Conservation (phyloP, 2,797 vertebrate genomes). For the Morelia viridis region DNA sequence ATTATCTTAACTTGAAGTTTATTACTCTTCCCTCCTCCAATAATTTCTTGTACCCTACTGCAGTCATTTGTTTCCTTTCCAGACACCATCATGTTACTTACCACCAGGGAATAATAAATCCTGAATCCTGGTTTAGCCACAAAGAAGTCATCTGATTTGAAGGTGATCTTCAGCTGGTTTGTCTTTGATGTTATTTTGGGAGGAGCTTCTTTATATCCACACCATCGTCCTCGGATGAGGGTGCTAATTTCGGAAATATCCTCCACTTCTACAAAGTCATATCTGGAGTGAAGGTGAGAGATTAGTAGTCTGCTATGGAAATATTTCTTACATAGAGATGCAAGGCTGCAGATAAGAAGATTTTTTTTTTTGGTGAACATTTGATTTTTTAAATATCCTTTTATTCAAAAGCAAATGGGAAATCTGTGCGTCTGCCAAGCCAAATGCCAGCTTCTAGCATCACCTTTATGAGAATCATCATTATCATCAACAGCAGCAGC, state of each 20-base stretch:
- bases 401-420: background rate
- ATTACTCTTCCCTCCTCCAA: background rate
- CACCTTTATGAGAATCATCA: background rate
- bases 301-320: conserved; percentile 22
- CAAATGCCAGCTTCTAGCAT: background rate
- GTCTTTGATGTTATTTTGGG: conserved; percentile 88
- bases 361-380: background rate
- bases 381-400: background rate
- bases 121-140: conserved; percentile 97
- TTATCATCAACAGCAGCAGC: too few relatives aligned
- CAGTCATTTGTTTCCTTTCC: conserved; percentile 10
- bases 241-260: conserved; percentile 88
- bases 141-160: conserved; percentile 96
- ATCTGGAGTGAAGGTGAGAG: conserved; percentile 74
- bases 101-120: conserved; percentile 90
- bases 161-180: conserved; percentile 90
- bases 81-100: conserved; percentile 72
- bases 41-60: background rate
- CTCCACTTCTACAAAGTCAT: conserved; percentile 96
- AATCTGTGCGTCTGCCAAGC: background rate
- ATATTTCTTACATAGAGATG: background rate
- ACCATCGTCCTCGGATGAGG: conserved; percentile 93
- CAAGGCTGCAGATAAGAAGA: background rate
- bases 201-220: conserved; percentile 87
- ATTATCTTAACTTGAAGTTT: conserved; percentile 4